A percentile compares a stretch with the other conserved stretches of the same genome.
Conservation (phyloP, 2,797 vertebrate genomes). For the Pogoniulus pusillus region DNA sequence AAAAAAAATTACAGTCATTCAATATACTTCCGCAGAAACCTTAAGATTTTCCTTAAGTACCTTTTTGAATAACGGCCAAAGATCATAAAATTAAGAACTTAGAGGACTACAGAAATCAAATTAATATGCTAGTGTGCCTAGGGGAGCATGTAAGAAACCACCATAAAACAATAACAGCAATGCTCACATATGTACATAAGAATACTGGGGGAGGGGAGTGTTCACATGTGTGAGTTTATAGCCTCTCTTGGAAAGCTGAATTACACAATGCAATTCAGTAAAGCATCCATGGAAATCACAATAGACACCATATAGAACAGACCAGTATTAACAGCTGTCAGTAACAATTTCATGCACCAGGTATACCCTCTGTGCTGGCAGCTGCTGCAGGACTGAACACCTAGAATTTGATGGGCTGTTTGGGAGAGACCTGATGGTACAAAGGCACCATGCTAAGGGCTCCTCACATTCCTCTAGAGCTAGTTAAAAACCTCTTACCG, state of each 20-base stretch:
- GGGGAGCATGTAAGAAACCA: slow-evolving; percentile 2
- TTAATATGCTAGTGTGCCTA: background rate
- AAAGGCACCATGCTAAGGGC: background rate
- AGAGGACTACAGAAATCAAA: slow-evolving; percentile 39
- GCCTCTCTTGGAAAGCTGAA: background rate
- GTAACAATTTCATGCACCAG: background rate
- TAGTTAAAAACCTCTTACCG: background rate
- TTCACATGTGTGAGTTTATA: background rate
- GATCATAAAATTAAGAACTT: slow-evolving; percentile 34
- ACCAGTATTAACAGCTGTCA: background rate
- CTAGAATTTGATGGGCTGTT: background rate
- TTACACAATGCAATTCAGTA: background rate
- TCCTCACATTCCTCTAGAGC: background rate
- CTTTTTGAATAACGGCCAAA: slow-evolving; percentile 30
- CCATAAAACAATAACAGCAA: background rate
- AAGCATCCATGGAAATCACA: background rate
- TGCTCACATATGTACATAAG: background rate
- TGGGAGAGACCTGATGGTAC: background rate
- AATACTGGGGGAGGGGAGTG: rapidly evolving
- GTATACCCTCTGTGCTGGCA: background rate
- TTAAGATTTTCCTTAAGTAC: slow-evolving; percentile 19
- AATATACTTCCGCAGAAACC: background rate
- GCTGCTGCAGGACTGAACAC: background rate
- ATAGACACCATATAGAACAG: background rate
- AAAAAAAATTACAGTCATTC: background rate